Conservation (phyloP, 2,797 vertebrate genomes). For the Semaprochilodus insignis region DNA sequence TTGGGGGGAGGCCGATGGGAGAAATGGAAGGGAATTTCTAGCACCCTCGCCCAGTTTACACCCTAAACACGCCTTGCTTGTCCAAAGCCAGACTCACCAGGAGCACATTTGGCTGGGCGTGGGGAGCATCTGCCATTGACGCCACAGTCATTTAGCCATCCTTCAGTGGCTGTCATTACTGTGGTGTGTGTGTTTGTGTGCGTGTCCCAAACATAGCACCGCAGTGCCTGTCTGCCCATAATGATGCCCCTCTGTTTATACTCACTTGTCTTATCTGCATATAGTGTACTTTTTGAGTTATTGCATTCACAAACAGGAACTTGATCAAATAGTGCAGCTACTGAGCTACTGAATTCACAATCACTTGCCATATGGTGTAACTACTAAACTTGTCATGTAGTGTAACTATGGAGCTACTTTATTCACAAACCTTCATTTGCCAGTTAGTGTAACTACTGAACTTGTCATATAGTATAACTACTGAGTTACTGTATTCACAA, state of each 20-base stretch:
- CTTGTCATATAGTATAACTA: background rate
- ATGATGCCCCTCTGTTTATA: background rate
- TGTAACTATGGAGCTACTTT: background rate
- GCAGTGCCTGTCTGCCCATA: slow-evolving; percentile 12
- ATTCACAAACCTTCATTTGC: background rate
- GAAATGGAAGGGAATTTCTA: slow-evolving; percentile 71
- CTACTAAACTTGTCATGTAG: background rate
- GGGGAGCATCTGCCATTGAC: slow-evolving; percentile 69
- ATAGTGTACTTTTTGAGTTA: background rate
- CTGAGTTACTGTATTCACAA: background rate
- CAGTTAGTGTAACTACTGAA: background rate
- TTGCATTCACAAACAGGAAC: background rate
- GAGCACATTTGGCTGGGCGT: slow-evolving; percentile 58
- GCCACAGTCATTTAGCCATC: slow-evolving; percentile 66
- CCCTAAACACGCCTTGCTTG: slow-evolving; percentile 56
- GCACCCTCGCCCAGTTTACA: slow-evolving; percentile 72
- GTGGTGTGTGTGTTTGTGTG: background rate
- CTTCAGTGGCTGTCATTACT: slow-evolving; percentile 53
- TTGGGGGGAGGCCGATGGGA: background rate
- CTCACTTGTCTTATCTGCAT: background rate
- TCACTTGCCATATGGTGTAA: background rate
- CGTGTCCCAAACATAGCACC: background rate
- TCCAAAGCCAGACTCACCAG: slow-evolving; percentile 10
- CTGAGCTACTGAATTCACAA: background rate
- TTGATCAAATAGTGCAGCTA: background rate